Conservation (phyloP, 2,888 invertebrate species). For the Acrobasis suavella region DNA sequence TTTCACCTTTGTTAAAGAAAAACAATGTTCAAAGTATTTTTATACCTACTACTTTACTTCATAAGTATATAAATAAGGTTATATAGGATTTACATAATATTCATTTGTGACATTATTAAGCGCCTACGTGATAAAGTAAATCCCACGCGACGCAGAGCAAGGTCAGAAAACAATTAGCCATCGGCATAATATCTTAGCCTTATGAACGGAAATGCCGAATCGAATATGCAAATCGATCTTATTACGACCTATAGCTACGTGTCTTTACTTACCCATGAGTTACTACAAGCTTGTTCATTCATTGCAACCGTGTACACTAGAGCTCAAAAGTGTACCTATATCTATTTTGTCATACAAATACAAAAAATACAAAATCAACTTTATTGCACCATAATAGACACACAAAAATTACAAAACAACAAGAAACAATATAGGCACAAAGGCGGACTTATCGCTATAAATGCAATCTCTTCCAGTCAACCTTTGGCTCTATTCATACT, state of each 20-base stretch:
- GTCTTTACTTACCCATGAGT: conserved; percentile 49
- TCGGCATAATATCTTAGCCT: conserved; percentile 44
- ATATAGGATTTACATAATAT: conserved; percentile 23
- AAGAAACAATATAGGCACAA: too few species aligned
- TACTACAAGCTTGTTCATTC: conserved; percentile 68
- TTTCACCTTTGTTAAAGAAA: too few species aligned
- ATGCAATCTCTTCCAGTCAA: too few species aligned
- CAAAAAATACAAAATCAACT: too few species aligned
- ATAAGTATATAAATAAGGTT: not conserved
- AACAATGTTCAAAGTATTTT: too few species aligned
- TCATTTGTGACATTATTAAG: conserved; percentile 51
- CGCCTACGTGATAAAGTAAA: conserved; percentile 45
- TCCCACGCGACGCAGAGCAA: conserved; percentile 65
- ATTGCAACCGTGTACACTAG: conserved; percentile 63
- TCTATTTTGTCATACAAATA: not conserved
- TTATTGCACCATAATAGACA: too few species aligned
- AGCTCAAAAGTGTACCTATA: conserved; percentile 38
- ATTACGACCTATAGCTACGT: conserved; percentile 40
- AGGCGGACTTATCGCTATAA: too few species aligned
- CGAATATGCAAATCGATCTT: conserved; percentile 71
- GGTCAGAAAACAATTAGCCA: conserved; percentile 67
- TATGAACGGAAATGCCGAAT: conserved; percentile 73
- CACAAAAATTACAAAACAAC: too few species aligned
- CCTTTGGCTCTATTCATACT: too few species aligned
- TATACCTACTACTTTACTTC: too few species aligned